Base-by-base conservation (phyloP, 2,113 vertebrate species). In the Cheirogaleus medius region DNA sequence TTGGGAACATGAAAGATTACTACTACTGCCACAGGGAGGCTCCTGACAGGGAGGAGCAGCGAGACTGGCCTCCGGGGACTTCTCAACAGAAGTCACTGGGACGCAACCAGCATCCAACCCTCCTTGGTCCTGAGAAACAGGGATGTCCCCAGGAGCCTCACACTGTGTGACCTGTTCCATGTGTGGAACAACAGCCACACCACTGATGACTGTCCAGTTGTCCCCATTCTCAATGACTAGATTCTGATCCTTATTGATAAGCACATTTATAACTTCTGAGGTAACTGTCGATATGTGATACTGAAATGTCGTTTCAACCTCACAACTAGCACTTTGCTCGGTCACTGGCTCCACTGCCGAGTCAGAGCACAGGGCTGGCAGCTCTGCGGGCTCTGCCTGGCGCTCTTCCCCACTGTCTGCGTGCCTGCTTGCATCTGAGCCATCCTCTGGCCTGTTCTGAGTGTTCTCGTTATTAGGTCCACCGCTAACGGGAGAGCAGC, bases 221-320 rank as follows among this genome's bases (percentile, higher is more conserved):
- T 83, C 71, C n/a, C 90, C 71, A 20, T 96, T 81, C 81, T 98
- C 81, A 3, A 64, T 77, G 89, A 80, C n/a, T 0, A 96, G 74
- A 83, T 97, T 92, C 64, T 97, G 95, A 63, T 89, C 94, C 37
- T 1, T 76, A 80, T 97, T 93, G n/a, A 95, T 60, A 9, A 96
- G 84, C 0, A 92, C 93, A 1, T 89, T 97, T 23, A 97, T 90
- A 7, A 97, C 97, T 91, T 98, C 97, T 7, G 98, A 98, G 39
- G 87, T 95, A 29, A 68, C 89, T 0, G 76, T 87, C 3, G 98
- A 92, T 4, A 94, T 64, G 60, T 97, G 97, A 87, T 84, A 95
- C 25, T 87, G 88, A 5, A 98, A 96, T 3, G 91, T 64, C 0
- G 60, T 37, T 34, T 77, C 90, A 18, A 95, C 54, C 42, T 97